These are phyloP conservation scores for Tenualosa ilisha DNA, from an alignment of 2,797 vertebrate genomes.

Conservation along the genomic window DNA sequence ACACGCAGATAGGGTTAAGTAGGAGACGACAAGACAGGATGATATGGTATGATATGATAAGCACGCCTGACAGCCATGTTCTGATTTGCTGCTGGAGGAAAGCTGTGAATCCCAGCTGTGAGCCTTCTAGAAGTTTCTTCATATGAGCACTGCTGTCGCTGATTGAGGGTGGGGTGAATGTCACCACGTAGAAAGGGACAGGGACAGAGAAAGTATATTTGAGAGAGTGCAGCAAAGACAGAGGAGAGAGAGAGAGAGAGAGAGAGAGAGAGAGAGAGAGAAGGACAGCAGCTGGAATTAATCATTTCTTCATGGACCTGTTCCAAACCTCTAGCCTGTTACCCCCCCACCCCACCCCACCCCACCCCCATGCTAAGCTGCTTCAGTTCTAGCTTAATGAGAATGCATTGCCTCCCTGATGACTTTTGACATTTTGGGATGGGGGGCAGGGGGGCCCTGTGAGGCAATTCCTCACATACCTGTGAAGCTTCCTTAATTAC, in stretches of 20 bases:
- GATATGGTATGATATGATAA: background rate
- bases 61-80: background rate
- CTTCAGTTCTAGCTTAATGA: background rate
- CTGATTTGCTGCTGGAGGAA: background rate
- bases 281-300: background rate
- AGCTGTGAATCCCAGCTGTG: background rate
- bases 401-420: background rate
- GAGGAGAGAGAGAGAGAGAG: background rate
- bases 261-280: background rate
- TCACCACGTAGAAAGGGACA: background rate
- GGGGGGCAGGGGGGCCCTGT: background rate
- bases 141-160: background rate
- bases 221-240: background rate
- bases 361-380: background rate
- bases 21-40: background rate
- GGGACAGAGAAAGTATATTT: background rate
- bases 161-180: background rate
- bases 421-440: background rate
- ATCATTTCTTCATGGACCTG: background rate
- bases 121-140: background rate
- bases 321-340: background rate
- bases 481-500: background rate
- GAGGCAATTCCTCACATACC: constrained; percentile 5
- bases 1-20: background rate
- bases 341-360: background rate